Percentiles rank a stretch among this genome's conserved stretches.
Evolutionary conservation across 2,888 invertebrate species (phyloP).

Genomic region (Heliconius hortense): DNA sequence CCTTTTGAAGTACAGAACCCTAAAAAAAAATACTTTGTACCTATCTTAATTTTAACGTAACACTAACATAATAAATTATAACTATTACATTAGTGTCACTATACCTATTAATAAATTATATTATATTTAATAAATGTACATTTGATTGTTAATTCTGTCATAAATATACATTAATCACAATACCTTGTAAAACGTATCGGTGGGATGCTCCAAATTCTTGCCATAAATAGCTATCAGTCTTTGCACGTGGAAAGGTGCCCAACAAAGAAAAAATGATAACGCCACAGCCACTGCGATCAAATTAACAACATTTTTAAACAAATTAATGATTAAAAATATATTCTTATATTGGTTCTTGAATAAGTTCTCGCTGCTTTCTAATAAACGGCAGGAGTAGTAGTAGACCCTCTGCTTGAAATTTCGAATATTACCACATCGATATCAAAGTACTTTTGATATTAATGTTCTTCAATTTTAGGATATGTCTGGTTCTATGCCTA

Average conservation of each 20-base stretch:
- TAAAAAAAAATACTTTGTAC: neutral
- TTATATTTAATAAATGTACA: neutral
- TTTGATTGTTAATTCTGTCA: neutral
- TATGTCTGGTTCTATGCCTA: too few relatives aligned
- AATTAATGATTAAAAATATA: neutral
- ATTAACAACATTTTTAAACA: neutral
- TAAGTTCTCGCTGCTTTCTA: neutral
- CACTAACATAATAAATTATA: neutral
- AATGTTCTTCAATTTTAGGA: too few relatives aligned
- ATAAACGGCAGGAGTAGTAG: neutral
- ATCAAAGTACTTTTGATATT: too few relatives aligned
- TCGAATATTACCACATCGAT: too few relatives aligned
- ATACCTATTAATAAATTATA: too few relatives aligned
- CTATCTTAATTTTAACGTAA: neutral
- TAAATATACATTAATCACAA: slow-evolving; percentile 27
- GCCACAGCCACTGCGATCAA: slow-evolving; percentile 90
- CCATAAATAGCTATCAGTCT: slow-evolving; percentile 91
- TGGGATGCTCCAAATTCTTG: slow-evolving; percentile 71
- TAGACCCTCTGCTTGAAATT: too few relatives aligned
- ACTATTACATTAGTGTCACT: too few relatives aligned
- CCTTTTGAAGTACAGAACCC: too few relatives aligned
- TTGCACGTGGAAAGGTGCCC: slow-evolving; percentile 97
- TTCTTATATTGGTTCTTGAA: neutral
- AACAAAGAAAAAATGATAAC: slow-evolving; percentile 91
- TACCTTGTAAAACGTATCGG: slow-evolving; percentile 75